Conservation (phyloP, 1,140 invertebrate species). For the Papilio dardanus region DNA sequence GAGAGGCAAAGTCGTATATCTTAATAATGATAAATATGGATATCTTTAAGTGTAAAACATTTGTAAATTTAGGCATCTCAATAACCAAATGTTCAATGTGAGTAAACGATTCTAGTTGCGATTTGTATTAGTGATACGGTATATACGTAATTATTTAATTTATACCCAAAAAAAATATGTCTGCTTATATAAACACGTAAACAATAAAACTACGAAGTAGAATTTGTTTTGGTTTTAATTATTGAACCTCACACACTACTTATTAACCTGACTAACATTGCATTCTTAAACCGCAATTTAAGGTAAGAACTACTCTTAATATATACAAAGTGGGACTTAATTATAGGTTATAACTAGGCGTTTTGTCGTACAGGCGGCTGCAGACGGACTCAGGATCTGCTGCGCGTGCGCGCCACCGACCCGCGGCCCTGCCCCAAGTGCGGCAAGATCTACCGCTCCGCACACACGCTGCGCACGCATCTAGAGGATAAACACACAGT, state of each 20-base stretch:
- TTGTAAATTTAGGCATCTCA: constrained; percentile 74
- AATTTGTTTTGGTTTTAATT: constrained; percentile 51
- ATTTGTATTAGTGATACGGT: constrained; percentile 81
- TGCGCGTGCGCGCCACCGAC: constrained; percentile 94
- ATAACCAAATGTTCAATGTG: constrained; percentile 81
- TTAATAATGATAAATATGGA: constrained; percentile 62
- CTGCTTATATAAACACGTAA: constrained; percentile 79
- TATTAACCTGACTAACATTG: constrained; percentile 15
- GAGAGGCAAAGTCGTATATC: constrained; percentile 77
- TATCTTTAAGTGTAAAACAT: constrained; percentile 74
- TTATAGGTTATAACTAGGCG: constrained; percentile 5
- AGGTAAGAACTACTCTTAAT: constrained; percentile 41
- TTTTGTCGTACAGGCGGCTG: constrained; percentile 83
- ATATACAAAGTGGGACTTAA: not conserved
- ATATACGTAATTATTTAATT: constrained; percentile 83
- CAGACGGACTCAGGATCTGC: constrained; percentile 90
- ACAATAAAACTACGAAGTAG: constrained; percentile 81
- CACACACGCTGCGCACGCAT: constrained; percentile 94
- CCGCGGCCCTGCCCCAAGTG: constrained; percentile 95
- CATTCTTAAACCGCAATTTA: constrained; percentile 4
- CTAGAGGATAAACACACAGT: constrained; percentile 96
- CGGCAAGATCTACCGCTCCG: constrained; percentile 95
- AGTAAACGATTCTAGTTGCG: constrained; percentile 81
- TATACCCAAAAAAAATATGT: constrained; percentile 78
- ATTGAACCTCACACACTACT: constrained; percentile 1